These are phyloP conservation scores for Siniperca knerii DNA, from an alignment of 2,113 vertebrate genomes.

Conservation along the genomic window DNA sequence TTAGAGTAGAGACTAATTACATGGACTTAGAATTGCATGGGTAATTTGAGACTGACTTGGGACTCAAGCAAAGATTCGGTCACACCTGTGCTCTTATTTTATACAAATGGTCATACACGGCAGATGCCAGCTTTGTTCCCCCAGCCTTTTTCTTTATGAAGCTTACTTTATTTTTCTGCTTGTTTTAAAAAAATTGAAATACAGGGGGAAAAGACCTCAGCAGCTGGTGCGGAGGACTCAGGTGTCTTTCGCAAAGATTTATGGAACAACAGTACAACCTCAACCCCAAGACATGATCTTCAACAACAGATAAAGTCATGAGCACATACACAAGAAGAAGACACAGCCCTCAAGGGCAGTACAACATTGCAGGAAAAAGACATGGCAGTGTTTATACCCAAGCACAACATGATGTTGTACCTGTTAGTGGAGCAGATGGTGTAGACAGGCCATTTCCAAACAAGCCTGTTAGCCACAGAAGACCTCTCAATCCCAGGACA, in stretches of 20 bases:
- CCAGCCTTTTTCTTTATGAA: background rate
- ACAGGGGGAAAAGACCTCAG: background rate
- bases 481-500: constrained; percentile 42
- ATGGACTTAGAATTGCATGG: background rate
- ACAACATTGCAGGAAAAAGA: constrained; percentile 49
- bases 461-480: constrained; percentile 84
- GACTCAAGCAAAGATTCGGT: background rate
- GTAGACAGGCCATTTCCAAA: constrained; percentile 84
- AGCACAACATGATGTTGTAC: constrained; percentile 40
- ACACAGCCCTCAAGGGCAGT: constrained; percentile 27
- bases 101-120: background rate
- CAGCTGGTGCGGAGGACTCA: background rate
- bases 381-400: background rate
- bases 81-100: background rate
- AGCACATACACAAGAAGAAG: constrained; percentile 4
- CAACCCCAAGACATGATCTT: background rate
- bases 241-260: background rate
- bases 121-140: background rate
- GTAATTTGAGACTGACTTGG: too few species aligned
- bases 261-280: background rate
- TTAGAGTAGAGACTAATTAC: background rate
- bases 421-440: constrained; percentile 65
- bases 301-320: constrained; percentile 26
- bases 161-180: background rate
- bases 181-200: background rate